Base-by-base conservation (phyloP, 2,113 vertebrate genomes). In the Dendrocopos noguchii region DNA sequence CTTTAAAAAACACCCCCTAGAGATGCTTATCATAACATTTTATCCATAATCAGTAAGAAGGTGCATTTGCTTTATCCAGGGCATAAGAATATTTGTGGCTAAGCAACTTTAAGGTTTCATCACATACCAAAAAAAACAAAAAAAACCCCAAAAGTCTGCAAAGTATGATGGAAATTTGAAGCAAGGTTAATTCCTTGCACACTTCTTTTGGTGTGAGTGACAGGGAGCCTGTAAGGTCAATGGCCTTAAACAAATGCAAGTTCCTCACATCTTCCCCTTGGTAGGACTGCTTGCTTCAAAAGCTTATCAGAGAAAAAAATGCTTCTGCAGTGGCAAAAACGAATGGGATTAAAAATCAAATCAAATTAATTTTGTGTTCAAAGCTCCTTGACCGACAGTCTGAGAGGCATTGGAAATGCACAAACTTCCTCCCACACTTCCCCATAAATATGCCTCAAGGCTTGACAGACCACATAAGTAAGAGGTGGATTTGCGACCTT, bases 401-500 rank as follows among this genome's bases (percentile, higher is more conserved):
- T 73, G 56, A 84, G 74, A n/a, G 0, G 53, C 74, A 46, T 56
- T 87, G 72, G 72, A 83, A 91, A 91, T 8, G 44, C 77, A 93
- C 76, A 90, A 90, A 88, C 68, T 47, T 80, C 85, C 79, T 85
- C 93, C 92, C 50, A 65, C 86, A n/a, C 21, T 79, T 87, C 17
- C 85, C 63, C 86, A 93, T 96, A 95, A 95, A 96, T 92, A 87
- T 67, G 29, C 36, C 71, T 91, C 71, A 72, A 60, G 61, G 34
- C 74, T 80, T 92, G 91, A 93, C 95, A 93, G 73, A 60, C 15
- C 4, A 1, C 66, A 47, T 34, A 67, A 92, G 81, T 84, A 92
- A 91, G 80, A 24, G 60, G 71, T 77, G 53, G 63, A 80, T 95
- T 87, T 91, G 87, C 94, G 81, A 92, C 92, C 93, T 94, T 92